These are phyloP conservation scores for Dicyema japonicum DNA, from an alignment of 1,140 invertebrate species.

Conservation along the genomic window DNA sequence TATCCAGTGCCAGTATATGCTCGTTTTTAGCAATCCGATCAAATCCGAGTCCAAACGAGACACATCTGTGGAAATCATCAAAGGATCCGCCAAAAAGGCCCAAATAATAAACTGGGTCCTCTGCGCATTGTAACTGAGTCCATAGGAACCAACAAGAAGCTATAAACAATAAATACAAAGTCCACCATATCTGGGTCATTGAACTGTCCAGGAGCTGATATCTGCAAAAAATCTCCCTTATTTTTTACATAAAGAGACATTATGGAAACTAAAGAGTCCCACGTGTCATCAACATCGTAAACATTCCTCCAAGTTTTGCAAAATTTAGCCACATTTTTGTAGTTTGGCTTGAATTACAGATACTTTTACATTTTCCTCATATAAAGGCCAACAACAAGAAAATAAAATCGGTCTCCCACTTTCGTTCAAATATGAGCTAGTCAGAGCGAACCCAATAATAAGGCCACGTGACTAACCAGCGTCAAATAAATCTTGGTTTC, in stretches of 20 bases:
- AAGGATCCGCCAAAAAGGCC: constrained; percentile 17
- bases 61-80: constrained; percentile 22
- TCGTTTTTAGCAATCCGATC: no score
- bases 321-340: constrained; percentile 35
- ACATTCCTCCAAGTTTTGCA: constrained; percentile 88
- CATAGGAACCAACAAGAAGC: constrained; percentile 5
- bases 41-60: no score
- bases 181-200: constrained; percentile 89
- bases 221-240: constrained; percentile 49
- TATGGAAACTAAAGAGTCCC: constrained; percentile 53
- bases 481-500: no score
- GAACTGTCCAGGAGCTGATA: constrained; percentile 73
- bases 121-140: constrained; percentile 9
- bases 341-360: no score
- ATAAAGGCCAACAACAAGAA: constrained; percentile 72
- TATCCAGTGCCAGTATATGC: no score
- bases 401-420: constrained; percentile 61
- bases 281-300: constrained; percentile 66
- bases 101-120: constrained; percentile 20
- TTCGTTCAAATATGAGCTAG: constrained; percentile 42
- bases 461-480: no score
- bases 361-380: constrained; percentile 39
- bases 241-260: constrained; percentile 76
- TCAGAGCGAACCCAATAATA: constrained; percentile 51
- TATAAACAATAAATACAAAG: no score